These are phyloP conservation scores for Zaprionus ghesquierei DNA, from an alignment of 1,140 invertebrate species.

Conservation along the genomic window DNA sequence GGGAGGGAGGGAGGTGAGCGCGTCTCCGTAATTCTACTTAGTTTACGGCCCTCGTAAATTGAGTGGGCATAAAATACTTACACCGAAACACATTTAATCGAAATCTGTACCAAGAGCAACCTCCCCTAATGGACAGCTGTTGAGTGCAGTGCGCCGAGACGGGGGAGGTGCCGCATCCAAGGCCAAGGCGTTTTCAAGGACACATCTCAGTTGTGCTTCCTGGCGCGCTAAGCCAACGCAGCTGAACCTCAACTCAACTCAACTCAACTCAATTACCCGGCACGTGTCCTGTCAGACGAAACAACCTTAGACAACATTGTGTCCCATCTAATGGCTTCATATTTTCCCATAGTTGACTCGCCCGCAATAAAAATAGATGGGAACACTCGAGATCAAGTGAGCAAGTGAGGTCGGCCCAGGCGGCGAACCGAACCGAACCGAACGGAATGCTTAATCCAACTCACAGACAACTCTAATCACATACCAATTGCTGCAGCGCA, in stretches of 20 bases:
- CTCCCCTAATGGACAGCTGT: conserved; percentile 41
- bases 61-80: conserved; percentile 53
- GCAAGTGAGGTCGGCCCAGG: conserved; percentile 5
- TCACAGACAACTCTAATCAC: conserved; percentile 13
- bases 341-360: conserved; percentile 38
- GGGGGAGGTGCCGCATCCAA: background rate
- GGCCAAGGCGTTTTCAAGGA: conserved; percentile 3
- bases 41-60: conserved; percentile 58
- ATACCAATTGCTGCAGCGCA: conserved; percentile 12
- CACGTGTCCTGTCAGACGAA: conserved; percentile 40
- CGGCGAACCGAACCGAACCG: background rate
- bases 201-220: background rate
- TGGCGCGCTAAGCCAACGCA: conserved; percentile 20
- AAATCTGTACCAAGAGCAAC: conserved; percentile 18
- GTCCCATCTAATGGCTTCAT: conserved; percentile 50
- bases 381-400: background rate
- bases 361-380: conserved; percentile 35
- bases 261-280: conserved; percentile 40
- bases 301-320: conserved; percentile 37
- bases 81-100: conserved; percentile 55
- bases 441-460: conserved; percentile 3
- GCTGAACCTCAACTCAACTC: conserved; percentile 1
- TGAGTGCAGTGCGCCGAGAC: background rate
- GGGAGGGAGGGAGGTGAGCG: background rate
- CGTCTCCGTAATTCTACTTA: conserved; percentile 45